Evolutionary conservation across 2,888 invertebrate species (phyloP).

Genomic region (Macrosiphum euphorbiae): DNA sequence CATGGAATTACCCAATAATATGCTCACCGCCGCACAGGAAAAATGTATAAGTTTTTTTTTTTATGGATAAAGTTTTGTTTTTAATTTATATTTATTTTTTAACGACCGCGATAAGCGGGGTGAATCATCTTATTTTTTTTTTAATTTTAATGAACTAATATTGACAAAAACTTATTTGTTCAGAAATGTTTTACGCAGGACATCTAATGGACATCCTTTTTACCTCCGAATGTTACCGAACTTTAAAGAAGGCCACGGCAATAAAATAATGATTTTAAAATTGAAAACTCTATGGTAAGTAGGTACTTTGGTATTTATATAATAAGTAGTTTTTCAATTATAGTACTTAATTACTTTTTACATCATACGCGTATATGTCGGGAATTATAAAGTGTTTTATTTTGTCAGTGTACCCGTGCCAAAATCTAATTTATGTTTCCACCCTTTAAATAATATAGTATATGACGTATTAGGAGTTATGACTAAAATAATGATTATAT

Average conservation of each 20-base stretch:
- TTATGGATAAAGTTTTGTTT: neutral
- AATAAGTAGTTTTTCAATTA: neutral
- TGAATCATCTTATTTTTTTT: neutral
- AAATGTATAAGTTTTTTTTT: neutral
- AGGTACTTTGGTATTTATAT: neutral
- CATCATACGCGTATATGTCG: neutral
- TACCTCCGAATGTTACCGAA: neutral
- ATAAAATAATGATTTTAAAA: neutral
- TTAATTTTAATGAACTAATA: conserved; percentile 5
- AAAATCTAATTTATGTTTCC: neutral
- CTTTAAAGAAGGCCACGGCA: neutral
- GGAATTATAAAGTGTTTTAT: neutral
- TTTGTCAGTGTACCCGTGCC: neutral
- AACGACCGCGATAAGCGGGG: neutral
- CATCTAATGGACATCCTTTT: neutral
- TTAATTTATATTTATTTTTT: conserved; percentile 7
- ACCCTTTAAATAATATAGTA: neutral
- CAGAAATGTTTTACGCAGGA: neutral
- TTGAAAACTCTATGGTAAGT: neutral
- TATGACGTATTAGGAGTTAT: neutral
- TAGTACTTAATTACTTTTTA: neutral
- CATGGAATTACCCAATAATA: neutral
- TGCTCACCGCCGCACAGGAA: no score
- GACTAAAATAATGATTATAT: neutral
- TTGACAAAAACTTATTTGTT: neutral